These are phyloP conservation scores for Heliconius himera DNA, from an alignment of 1,140 invertebrate genomes.

Conservation along the genomic window DNA sequence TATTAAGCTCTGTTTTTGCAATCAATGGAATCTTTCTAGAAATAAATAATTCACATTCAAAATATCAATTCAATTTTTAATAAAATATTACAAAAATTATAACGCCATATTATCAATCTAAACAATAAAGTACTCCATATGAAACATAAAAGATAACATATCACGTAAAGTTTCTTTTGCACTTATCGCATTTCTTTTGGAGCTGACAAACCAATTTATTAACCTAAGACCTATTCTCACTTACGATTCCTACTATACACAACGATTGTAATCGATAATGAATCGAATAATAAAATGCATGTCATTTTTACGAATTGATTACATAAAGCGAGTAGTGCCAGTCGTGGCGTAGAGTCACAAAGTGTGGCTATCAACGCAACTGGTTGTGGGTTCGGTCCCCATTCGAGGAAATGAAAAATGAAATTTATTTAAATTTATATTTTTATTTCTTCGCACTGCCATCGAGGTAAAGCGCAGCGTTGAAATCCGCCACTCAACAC, in stretches of 20 bases:
- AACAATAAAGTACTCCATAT: not conserved
- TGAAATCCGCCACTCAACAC: too few relatives aligned
- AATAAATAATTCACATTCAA: too few relatives aligned
- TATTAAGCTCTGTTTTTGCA: too few relatives aligned
- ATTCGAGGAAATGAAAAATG: too few relatives aligned
- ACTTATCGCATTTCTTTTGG: not conserved
- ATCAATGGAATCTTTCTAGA: too few relatives aligned
- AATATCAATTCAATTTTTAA: too few relatives aligned
- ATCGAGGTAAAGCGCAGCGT: too few relatives aligned
- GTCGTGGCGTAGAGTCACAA: constrained; percentile 8
- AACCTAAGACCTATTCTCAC: not conserved
- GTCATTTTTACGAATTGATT: constrained; percentile 23
- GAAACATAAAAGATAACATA: not conserved
- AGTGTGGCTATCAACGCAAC: too few relatives aligned
- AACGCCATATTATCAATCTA: not conserved
- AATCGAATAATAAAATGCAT: not conserved
- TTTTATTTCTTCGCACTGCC: too few relatives aligned
- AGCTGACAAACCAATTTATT: constrained; percentile 8
- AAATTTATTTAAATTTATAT: too few relatives aligned
- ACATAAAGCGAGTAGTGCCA: constrained; percentile 27
- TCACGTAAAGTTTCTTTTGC: not conserved
- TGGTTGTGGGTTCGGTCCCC: too few relatives aligned
- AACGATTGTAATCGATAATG: not conserved
- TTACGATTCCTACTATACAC: constrained; percentile 1
- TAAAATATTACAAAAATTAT: not conserved